Base-by-base conservation (phyloP, 92 coral and sea anemone genomes). In the Heliopora coerulea region DNA sequence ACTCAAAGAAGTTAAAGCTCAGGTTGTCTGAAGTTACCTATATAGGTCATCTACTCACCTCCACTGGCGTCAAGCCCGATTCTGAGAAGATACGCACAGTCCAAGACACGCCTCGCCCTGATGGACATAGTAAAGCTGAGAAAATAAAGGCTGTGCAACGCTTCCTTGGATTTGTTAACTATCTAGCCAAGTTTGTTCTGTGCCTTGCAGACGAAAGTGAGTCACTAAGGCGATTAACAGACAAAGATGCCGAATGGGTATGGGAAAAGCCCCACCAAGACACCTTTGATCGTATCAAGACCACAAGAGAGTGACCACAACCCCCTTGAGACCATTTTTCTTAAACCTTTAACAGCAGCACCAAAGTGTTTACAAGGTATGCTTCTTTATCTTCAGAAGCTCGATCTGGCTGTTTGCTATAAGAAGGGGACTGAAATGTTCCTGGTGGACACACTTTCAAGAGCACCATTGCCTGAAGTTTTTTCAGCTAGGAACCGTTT, bases 111-210 rank as follows among this genome's bases (percentile, higher is more conserved):
- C 83, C 89, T 0, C 59, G 73, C 12, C 86, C 72, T 9, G 57
- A 68, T 3, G 86, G 61, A n/a, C n/a, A n/a, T n/a, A n/a, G n/a
- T 59, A 82, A 82, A 42, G 85, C 81, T 26, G 86, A 78, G 13
- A 62, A 63, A 21, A 83, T 64, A 9, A 23, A 66, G 12, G 57
- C n/a, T n/a, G n/a, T n/a, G n/a, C n/a, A n/a, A n/a, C n/a, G n/a
- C n/a, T n/a, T 74, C 18, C 39, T 79, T 28, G 80, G 87, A 34
- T 75, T 83, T 7, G 40, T 58, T 24, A 85, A 85, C 79, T 79
- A 79, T 65, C 75, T 79, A 8, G 75, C 54, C 68, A 83, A 39
- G 78, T 83, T 35, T n/a, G n/a, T n/a, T n/a, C n/a, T n/a, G n/a
- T n/a, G n/a, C n/a, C n/a, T n/a, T n/a, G n/a, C n/a, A n/a, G n/a